Base-by-base conservation (phyloP, 2,888 invertebrate genomes). In the Epicampocera succincta region DNA sequence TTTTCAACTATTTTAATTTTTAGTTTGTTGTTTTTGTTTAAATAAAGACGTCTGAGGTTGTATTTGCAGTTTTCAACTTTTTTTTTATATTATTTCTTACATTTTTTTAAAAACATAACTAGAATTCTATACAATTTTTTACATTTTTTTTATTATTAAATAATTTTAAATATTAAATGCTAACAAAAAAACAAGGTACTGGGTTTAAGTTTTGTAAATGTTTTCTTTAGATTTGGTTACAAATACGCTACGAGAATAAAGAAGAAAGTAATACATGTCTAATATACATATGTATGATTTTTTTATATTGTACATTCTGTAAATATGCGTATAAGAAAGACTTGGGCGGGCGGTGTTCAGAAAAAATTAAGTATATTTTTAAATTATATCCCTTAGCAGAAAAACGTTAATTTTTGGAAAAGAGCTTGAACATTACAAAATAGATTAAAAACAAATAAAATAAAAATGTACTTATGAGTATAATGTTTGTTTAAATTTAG, bases 181-280 rank as follows among this genome's bases (percentile, higher is more conserved):
- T 83, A 83, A 80, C 80, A 83, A 80, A 88, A n/a, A 89, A 89
- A 89, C 89, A 89, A 89, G 89, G 89, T 89, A 89, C 89, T 89
- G 89, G 89, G 89, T 89, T 89, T 85, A 88, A 88, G 88, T 89
- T 88, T 87, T 86, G 66, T 79, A 68, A 78, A 79, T 86, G 82
- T 85, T 84, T 73, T 84, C 65, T 76, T 78, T 80, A 73, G 65
- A 75, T 82, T 79, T 76, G 75, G 80, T 80, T 78, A 66, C 60
- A 74, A 76, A 76, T 72, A 72, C 66, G 71, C 61, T 73, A 73
- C 68, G 75, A 83, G 75, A 75, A 72, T 79, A 71, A 76, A 76
- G 50, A 44, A 69, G 69, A 73, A 75, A 66, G 71, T 79, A 79
- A 83, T 75, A 75, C 82, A 79, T 69, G 65, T 82, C 50, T 74